phyloP scores from a whole-genome alignment of 2,113 vertebrate genomes.

The Rhinopithecus roxellana region DNA sequence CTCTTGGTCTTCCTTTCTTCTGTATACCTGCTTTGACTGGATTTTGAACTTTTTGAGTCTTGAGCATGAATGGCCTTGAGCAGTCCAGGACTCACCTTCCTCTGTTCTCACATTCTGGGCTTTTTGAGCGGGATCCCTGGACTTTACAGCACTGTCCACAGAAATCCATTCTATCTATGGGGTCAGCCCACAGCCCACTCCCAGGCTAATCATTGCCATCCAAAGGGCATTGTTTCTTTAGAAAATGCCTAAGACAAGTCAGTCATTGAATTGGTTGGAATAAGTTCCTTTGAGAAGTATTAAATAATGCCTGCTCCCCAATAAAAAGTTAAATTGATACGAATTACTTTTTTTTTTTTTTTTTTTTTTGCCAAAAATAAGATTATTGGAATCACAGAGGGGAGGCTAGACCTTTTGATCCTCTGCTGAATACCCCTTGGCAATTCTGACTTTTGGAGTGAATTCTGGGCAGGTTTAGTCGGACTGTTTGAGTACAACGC shows the following conservation, averaged over 20 bases:
- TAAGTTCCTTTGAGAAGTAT: slow-evolving; percentile 5
- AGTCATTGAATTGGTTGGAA: background rate
- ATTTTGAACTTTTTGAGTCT: background rate
- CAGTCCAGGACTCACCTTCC: background rate
- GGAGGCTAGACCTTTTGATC: slow-evolving; percentile 45
- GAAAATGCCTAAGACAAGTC: background rate
- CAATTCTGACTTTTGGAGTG: background rate
- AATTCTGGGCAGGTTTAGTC: slow-evolving; percentile 17
- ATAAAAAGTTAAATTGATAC: slow-evolving; percentile 33
- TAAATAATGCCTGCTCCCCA: background rate
- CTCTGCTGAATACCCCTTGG: background rate
- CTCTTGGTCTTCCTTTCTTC: background rate
- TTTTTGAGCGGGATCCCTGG: background rate
- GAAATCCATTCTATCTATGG: background rate
- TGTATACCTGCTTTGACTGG: background rate
- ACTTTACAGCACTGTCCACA: background rate
- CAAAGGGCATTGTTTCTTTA: background rate
- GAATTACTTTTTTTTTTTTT: slow-evolving; percentile 25
- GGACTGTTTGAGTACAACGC: background rate
- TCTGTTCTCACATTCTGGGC: background rate
- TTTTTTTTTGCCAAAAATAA: slow-evolving; percentile 34
- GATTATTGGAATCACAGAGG: background rate
- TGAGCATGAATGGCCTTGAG: background rate
- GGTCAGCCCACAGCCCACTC: background rate
- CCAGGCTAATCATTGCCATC: background rate